Percentiles rank a stretch among this genome's conserved stretches.
Evolutionary conservation across 2,113 vertebrate species (phyloP).

Genomic region (Psittacus erithacus): DNA sequence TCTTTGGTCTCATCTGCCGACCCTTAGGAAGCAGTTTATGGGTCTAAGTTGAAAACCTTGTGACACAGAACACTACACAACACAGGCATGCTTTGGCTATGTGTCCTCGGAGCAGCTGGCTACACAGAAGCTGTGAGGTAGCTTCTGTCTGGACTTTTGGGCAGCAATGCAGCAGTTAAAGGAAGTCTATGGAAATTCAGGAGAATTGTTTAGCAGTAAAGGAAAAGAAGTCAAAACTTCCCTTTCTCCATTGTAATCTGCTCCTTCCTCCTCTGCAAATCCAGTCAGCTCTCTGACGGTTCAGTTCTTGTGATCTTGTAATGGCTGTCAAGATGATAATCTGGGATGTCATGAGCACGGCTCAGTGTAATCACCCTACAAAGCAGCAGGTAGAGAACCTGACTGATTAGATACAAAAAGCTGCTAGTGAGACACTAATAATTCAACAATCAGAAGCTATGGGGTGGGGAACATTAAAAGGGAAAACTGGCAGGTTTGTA

Average conservation of each 20-base stretch:
- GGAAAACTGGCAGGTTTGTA: background rate
- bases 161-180: background rate
- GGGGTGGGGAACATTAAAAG: background rate
- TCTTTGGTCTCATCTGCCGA: background rate
- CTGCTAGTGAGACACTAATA: background rate
- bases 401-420: background rate
- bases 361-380: background rate
- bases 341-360: background rate
- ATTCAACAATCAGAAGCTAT: background rate
- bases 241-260: background rate
- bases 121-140: background rate
- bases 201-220: background rate
- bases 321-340: constrained; percentile 1
- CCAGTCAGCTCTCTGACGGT: background rate
- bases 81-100: background rate
- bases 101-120: background rate
- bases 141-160: background rate
- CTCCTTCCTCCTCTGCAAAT: background rate
- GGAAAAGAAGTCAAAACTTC: background rate
- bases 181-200: background rate
- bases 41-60: background rate
- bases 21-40: background rate
- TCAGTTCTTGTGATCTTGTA: background rate
- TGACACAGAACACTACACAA: background rate
- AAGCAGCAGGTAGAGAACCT: background rate